phyloP scores from a whole-genome alignment of 2,888 invertebrate genomes.

The Oscheius onirici region DNA sequence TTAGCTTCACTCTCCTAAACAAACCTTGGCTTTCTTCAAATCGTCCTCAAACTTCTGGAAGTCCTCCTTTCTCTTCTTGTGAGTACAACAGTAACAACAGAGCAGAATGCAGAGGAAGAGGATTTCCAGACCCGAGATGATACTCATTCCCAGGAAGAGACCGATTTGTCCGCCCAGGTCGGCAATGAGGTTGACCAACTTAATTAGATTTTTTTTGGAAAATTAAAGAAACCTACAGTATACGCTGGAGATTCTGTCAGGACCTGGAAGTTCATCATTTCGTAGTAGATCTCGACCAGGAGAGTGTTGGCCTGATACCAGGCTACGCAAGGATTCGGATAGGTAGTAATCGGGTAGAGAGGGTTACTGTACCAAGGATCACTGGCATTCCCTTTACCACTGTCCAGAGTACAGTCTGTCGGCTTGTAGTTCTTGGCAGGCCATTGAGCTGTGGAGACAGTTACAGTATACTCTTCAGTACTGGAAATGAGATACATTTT shows the following conservation, averaged over 20 bases:
- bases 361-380: not conserved
- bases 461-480: slow-evolving; percentile 54
- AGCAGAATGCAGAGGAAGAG: slow-evolving; percentile 48
- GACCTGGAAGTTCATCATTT: slow-evolving; percentile 71
- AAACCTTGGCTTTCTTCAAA: slow-evolving; percentile 11
- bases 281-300: slow-evolving; percentile 72
- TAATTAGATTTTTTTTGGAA: slow-evolving; percentile 29
- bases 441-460: slow-evolving; percentile 69
- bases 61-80: slow-evolving; percentile 44
- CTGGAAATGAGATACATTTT: too few relatives aligned
- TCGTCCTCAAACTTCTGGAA: slow-evolving; percentile 45
- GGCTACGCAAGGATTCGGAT: slow-evolving; percentile 9
- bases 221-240: slow-evolving; percentile 41
- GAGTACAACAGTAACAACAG: slow-evolving; percentile 48
- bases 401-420: slow-evolving; percentile 54
- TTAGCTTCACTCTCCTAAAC: not conserved
- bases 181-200: slow-evolving; percentile 72
- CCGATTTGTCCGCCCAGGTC: slow-evolving; percentile 73
- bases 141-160: slow-evolving; percentile 71
- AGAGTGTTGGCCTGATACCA: slow-evolving; percentile 71
- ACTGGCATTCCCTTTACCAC: too few relatives aligned
- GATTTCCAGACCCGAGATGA: slow-evolving; percentile 54
- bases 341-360: not conserved
- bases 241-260: slow-evolving; percentile 64
- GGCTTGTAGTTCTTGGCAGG: slow-evolving; percentile 62